Evolutionary conservation across 2,113 vertebrate species (phyloP).

Genomic region (Pygoscelis antarcticus): DNA sequence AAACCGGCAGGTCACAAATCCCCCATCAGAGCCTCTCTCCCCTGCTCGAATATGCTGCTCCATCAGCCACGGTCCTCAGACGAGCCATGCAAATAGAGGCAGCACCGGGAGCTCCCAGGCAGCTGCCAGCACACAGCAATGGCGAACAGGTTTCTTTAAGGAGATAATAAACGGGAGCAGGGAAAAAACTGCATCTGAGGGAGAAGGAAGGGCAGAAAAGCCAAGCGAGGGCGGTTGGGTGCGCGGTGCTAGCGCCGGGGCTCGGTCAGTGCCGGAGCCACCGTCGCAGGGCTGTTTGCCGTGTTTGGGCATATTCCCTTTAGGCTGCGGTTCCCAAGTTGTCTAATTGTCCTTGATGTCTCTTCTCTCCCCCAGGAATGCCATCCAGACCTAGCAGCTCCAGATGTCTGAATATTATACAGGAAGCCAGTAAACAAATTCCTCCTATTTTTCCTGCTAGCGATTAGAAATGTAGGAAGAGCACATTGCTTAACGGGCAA

Average conservation of each 20-base stretch:
- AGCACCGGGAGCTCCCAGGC: background rate
- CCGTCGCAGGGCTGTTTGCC: background rate
- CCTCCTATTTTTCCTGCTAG: slow-evolving; percentile 34
- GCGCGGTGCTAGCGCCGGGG: rapidly evolving
- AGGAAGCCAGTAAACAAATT: slow-evolving; percentile 38
- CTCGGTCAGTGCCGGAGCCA: rapidly evolving
- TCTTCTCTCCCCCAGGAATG: background rate
- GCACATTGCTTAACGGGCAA: background rate
- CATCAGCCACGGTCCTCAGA: rapidly evolving
- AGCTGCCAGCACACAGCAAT: background rate
- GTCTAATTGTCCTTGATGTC: slow-evolving; percentile 46
- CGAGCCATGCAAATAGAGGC: rapidly evolving
- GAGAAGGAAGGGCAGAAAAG: background rate
- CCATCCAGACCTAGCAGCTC: slow-evolving; percentile 24
- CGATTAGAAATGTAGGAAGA: slow-evolving; percentile 38
- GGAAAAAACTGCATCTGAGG: background rate
- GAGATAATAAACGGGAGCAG: background rate
- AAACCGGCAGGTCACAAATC: background rate
- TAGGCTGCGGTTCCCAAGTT: background rate
- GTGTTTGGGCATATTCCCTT: background rate
- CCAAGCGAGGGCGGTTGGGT: background rate
- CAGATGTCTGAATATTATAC: slow-evolving; percentile 40
- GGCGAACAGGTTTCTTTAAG: background rate
- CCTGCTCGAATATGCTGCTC: rapidly evolving
- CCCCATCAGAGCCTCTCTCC: rapidly evolving